A percentile compares a stretch with the other conserved stretches of the same genome.
Conservation (phyloP, 2,797 vertebrate species). For the Aplochiton taeniatus region DNA sequence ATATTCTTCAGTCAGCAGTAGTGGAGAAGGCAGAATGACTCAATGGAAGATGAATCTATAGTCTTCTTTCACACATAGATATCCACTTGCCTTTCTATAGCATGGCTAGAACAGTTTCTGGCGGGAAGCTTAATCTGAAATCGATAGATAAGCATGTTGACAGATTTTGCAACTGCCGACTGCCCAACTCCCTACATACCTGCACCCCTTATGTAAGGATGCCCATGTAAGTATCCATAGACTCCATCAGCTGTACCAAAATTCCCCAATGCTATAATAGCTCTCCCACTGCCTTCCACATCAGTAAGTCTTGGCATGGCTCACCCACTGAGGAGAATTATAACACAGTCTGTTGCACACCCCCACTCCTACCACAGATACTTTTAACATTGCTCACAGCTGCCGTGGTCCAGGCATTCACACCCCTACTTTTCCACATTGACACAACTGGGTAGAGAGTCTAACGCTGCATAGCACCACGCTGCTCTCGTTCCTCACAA, state of each 20-base stretch:
- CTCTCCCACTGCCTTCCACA: background rate
- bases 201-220: too few species aligned
- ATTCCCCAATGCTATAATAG: slow-evolving; percentile 14
- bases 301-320: background rate
- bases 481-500: slow-evolving; percentile 26
- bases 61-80: too few species aligned
- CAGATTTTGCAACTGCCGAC: too few species aligned
- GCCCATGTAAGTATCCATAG: too few species aligned
- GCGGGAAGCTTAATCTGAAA: too few species aligned
- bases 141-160: too few species aligned
- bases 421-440: slow-evolving; percentile 46
- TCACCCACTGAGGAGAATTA: background rate
- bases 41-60: too few species aligned
- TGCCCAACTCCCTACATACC: too few species aligned
- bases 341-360: background rate
- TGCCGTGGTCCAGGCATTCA: slow-evolving; percentile 50
- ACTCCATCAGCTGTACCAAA: slow-evolving; percentile 17
- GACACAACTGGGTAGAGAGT: slow-evolving; percentile 36
- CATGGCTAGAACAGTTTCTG: too few species aligned
- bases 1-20: too few species aligned
- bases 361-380: slow-evolving; percentile 27
- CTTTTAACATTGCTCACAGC: slow-evolving; percentile 60
- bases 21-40: too few species aligned
- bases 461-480: slow-evolving; percentile 27
- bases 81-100: too few species aligned